Percentiles rank a stretch among this genome's conserved stretches.
Evolutionary conservation across 2,888 invertebrate species (phyloP).

Genomic region (Drosophila rubida): DNA sequence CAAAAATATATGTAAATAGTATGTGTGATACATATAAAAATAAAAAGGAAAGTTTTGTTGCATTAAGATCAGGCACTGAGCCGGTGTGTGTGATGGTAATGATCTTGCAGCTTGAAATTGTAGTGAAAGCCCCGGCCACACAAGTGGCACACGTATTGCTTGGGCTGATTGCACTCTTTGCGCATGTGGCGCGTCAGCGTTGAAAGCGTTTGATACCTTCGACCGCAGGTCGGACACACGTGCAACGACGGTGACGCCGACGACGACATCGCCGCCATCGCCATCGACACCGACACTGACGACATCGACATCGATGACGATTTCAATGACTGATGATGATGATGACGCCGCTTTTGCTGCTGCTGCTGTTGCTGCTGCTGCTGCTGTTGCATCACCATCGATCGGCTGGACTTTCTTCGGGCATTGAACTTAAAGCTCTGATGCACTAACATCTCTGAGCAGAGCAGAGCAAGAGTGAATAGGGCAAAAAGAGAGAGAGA

Average conservation of each 20-base stretch:
- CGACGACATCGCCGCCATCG: slow-evolving; percentile 7
- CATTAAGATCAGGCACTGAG: slow-evolving; percentile 30
- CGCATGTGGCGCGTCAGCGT: slow-evolving; percentile 86
- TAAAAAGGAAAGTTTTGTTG: slow-evolving; percentile 3
- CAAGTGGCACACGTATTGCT: slow-evolving; percentile 75
- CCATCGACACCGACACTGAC: slow-evolving; percentile 18
- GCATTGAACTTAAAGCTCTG: slow-evolving; percentile 31
- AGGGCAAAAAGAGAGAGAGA: slow-evolving; percentile 5
- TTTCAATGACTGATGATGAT: slow-evolving; percentile 6
- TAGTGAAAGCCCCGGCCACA: slow-evolving; percentile 83
- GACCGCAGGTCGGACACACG: slow-evolving; percentile 72
- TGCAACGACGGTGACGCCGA: slow-evolving; percentile 40
- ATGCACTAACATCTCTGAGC: slow-evolving; percentile 31
- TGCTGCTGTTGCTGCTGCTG: slow-evolving; percentile 40
- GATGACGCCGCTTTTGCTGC: slow-evolving; percentile 48
- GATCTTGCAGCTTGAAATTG: slow-evolving; percentile 80
- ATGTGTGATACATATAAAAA: slow-evolving; percentile 12
- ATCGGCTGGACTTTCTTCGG: slow-evolving; percentile 54
- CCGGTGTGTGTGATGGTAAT: slow-evolving; percentile 63
- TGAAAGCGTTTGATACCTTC: slow-evolving; percentile 72
- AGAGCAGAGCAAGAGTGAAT: not conserved
- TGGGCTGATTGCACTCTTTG: slow-evolving; percentile 82
- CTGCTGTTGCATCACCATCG: slow-evolving; percentile 38
- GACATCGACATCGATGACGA: slow-evolving; percentile 18
- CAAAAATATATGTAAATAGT: slow-evolving; percentile 34